A percentile compares a stretch with the other conserved stretches of the same genome.
These are phyloP conservation scores for Odobenus rosmarus DNA, from an alignment of 2,113 vertebrate genomes.

Conservation along the genomic window DNA sequence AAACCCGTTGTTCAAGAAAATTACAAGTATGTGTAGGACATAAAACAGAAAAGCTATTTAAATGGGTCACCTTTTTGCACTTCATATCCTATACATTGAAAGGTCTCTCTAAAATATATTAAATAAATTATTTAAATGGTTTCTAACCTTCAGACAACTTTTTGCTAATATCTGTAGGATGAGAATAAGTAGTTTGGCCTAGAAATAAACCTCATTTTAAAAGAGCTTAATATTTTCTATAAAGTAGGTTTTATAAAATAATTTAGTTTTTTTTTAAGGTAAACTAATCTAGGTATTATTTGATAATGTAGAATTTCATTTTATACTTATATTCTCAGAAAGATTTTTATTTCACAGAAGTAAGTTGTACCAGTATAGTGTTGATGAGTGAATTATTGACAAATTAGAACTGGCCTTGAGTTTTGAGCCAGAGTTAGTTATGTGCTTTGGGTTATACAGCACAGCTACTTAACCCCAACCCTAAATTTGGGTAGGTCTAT, in stretches of 20 bases:
- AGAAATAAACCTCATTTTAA: constrained; percentile 25
- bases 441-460: not conserved
- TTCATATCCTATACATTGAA: not conserved
- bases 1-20: not conserved
- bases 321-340: constrained; percentile 3
- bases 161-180: not conserved
- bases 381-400: not conserved
- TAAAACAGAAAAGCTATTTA: constrained; percentile 32
- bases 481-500: not conserved
- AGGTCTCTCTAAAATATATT: not conserved
- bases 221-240: not conserved
- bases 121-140: constrained; percentile 23
- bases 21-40: not conserved
- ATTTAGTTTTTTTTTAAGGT: not conserved
- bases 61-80: not conserved
- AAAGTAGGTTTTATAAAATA: constrained; percentile 46
- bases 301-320: constrained; percentile 42
- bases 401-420: not conserved
- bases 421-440: not conserved
- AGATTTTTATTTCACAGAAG: constrained; percentile 8
- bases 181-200: not conserved
- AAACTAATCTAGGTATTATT: not conserved
- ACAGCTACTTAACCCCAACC: not conserved
- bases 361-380: not conserved
- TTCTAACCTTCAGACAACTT: not conserved